These are phyloP conservation scores for Trinectes maculatus DNA, from an alignment of 2,113 vertebrate species.

Conservation along the genomic window DNA sequence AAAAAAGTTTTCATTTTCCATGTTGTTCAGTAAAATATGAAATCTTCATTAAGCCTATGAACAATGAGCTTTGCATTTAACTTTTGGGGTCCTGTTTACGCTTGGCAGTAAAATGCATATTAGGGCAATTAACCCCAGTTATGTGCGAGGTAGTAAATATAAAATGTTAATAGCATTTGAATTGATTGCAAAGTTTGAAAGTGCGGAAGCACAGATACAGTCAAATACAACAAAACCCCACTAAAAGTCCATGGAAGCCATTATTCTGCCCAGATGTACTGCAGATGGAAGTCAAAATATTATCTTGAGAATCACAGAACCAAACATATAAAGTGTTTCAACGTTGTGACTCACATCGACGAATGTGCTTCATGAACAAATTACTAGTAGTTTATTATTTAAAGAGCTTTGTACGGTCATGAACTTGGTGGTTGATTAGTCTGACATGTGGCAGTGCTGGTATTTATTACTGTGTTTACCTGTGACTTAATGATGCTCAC, in stretches of 20 bases:
- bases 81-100: background rate
- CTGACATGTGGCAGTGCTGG: background rate
- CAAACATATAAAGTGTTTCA: background rate
- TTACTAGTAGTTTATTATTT: background rate
- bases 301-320: background rate
- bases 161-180: no score
- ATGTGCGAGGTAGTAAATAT: no score
- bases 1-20: background rate
- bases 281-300: background rate
- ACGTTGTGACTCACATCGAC: background rate
- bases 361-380: conserved; percentile 24
- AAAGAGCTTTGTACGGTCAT: background rate
- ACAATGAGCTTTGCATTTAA: background rate
- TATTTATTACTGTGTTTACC: conserved; percentile 1
- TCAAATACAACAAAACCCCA: no score
- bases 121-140: background rate
- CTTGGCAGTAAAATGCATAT: background rate
- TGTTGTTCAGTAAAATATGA: background rate
- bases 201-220: no score
- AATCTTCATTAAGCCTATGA: background rate
- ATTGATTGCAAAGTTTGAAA: no score
- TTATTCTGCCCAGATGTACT: no score
- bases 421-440: background rate
- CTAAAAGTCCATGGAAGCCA: no score
- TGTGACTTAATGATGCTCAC: conserved; percentile 18